Evolutionary conservation across 2,113 vertebrate genomes (phyloP), one percentile per base, ranked within the genome.

Genomic region (pig (Sus scrofa)): DNA sequence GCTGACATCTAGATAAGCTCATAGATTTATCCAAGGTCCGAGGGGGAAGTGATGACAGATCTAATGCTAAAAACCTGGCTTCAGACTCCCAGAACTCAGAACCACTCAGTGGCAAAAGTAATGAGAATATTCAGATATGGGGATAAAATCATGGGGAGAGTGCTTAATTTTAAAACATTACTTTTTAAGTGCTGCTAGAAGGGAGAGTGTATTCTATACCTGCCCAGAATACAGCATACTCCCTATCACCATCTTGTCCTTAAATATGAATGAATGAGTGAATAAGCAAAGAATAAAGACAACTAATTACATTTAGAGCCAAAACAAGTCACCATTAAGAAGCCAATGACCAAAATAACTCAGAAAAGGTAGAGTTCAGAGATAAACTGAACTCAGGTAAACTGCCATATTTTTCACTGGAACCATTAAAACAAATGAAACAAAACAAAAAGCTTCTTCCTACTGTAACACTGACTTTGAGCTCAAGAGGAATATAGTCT

Each of bases 371-470:
- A 1, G 20, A 44, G 27, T 54, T 92, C 19, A 18, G n/a, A 37
- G 10, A 19, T 24, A 89, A 77, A 50, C 10, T 84, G 7, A 86
- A 79, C 14, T 85, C 30, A 34, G 15, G 16, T 39, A 81, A 85
- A 71, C 30, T 27, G 60, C 56, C 62, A 52, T 82, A 52, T 6
- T 54, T 19, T 54, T 18, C 62, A 34, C 1, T 32, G 63, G 86
- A 96, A 95, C 37, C 34, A 24, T 92, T 54, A 90, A 87, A 94
- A 67, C 3, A 87, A 63, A 90, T 44, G 30, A 52, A 95, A 83
- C 9, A 19, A 79, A 89, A 86, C 14, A 54, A 82, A 85, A 24
- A 88, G 22, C 32, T 74, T 19, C 16, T 26, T 95, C 56, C 50
- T 73, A 2, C 32, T 37, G 50, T 44, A 79, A 54, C 39, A 93